Evolutionary conservation across 1,140 invertebrate genomes (phyloP), one percentile per base, ranked within the genome.

Genomic region (Solenopsis fugax): DNA sequence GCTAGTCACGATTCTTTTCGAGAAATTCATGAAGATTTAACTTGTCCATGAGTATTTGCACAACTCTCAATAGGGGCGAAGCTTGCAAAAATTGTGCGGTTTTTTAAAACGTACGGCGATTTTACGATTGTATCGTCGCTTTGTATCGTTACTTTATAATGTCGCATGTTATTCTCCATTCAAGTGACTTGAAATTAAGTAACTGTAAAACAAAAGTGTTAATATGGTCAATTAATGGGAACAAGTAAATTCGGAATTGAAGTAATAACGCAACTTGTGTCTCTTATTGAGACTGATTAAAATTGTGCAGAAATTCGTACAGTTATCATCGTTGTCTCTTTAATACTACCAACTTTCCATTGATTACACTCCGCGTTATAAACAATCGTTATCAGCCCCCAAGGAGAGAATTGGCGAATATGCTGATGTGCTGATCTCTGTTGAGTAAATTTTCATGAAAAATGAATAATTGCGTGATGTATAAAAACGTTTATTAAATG

Each of bases 191-290:
- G 29, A 58, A 71, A 34, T 41, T 69, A 29, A 29, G 29, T 29
- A 52, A 60, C 7, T 13, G 21, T 18, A 60, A 29, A 18, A 72
- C 5, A 24, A n/a, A 21, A 37, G 12, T 80, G 9, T 29, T 34
- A 75, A 76, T 65, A 80, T 41, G 72, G 84, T 87, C n/a, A 56
- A 87, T 87, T 90, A 75, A 69, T 45, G 77, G 21, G 37, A 62
- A 69, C 67, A 73, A 71, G 24, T 5, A 56, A 62, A 58, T 58
- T 4, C 34, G 41, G 12, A 6, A 45, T 62, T 52, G 4, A 16
- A 2, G 10, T 16, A 34, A 62, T 81, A 64, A 89, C 64, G 60
- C n/a, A 89, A 41, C 10, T 6, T 80, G 5, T 0, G 2, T 54
- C 37, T 78, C 2, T 86, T 50, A 67, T 37, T 69, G 65, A 80